phyloP scores from a whole-genome alignment of 2,113 vertebrate species.

The Plestiodon gilberti region DNA sequence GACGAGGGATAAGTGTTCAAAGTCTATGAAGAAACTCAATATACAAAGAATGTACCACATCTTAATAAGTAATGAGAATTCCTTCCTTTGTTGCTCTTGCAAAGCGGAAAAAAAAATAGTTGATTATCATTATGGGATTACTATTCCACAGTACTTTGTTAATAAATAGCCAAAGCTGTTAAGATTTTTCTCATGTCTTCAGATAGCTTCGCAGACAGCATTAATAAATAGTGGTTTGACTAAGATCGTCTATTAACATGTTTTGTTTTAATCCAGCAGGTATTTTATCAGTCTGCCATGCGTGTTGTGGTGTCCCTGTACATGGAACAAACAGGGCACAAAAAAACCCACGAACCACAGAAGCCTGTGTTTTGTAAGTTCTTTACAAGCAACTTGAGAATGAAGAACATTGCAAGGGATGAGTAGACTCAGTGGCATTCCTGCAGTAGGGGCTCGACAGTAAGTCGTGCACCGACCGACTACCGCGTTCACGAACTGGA shows the following conservation, averaged over 20 bases:
- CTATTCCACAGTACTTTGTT: conserved; percentile 31
- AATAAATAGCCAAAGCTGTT: conserved; percentile 63
- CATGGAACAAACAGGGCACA: not conserved
- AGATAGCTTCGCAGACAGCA: conserved; percentile 57
- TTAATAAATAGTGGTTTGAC: conserved; percentile 53
- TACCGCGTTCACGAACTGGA: no score
- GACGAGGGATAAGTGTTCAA: conserved; percentile 52
- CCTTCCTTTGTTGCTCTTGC: conserved; percentile 57
- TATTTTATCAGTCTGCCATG: conserved; percentile 53
- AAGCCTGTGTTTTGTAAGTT: conserved; percentile 32
- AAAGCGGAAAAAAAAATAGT: conserved; percentile 24
- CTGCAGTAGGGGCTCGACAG: no score
- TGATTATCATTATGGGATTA: conserved; percentile 66
- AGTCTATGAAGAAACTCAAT: conserved; percentile 52
- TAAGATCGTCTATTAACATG: conserved; percentile 35
- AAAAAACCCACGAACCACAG: not conserved
- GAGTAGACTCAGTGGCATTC: no score
- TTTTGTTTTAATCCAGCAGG: conserved; percentile 45
- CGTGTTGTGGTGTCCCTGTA: not conserved
- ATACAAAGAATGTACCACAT: conserved; percentile 55
- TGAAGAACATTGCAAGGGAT: conserved; percentile 45
- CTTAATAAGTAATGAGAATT: conserved; percentile 55
- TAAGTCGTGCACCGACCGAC: no score
- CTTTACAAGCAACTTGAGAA: conserved; percentile 40
- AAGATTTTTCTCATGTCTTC: conserved; percentile 60